Base-by-base conservation (phyloP, 2,113 vertebrate genomes). In the Sceloporus undulatus region DNA sequence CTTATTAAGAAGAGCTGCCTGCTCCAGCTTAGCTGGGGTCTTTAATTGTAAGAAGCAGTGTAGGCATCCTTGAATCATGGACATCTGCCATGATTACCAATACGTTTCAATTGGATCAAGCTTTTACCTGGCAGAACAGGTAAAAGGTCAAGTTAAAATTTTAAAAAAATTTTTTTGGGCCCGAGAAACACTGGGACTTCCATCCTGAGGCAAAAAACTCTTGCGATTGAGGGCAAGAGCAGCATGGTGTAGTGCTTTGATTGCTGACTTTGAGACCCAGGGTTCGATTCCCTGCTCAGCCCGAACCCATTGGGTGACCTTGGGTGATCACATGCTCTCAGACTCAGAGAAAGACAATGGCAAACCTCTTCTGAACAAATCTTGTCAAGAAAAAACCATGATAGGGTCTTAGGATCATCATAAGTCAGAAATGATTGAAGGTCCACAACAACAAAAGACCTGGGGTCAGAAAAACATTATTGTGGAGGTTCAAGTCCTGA, bases 11-110 rank as follows among this genome's bases (percentile, higher is more conserved):
- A 40, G 9, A 81, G 29, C 25, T 82, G 5, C 42, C 86, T 90
- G 83, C 74, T 29, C 86, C 85, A 82, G 81, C 59, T 85, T 84
- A 59, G 29, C 29, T 29, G 85, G 65, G 85, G 34, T 66, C 90
- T 7, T 86, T 82, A 7, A 74, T 86, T 91, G 85, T 38, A 75
- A 75, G 34, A 19, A 71, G 82, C 80, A 82, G 54, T 82, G 0
- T 3, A 85, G 78, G 7, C 34, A n/a, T 42, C 38, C 5, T 18
- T 65, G 71, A 90, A 80, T 89, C 83, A 85, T 86, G 91, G 84
- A 48, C n/a, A 62, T 38, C 56, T 90, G 40, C 80, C 87, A 73
- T 25, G 10, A 29, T 79, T 79, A 19, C 82, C 82, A 54, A 16
- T 9, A 42, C 84, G 81, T 91, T 78, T 86, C 85, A 81, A 4